Evolutionary conservation across 2,113 vertebrate species (phyloP).

Genomic region (Sarotherodon lohbergeri): DNA sequence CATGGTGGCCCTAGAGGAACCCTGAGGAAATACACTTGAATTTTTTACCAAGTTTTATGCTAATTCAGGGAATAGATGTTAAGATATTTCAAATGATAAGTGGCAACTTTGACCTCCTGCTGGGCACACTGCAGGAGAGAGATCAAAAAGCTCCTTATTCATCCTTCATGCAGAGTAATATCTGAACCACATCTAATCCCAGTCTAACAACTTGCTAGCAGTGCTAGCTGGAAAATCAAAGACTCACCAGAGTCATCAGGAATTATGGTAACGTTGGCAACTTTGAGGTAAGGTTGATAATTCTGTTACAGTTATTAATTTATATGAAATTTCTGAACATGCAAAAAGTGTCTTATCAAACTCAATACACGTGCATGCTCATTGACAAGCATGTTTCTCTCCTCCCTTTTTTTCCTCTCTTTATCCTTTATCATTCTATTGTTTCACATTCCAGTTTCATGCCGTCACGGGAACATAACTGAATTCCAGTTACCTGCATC

Average conservation of each 20-base stretch:
- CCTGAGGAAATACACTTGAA: background rate
- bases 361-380: background rate
- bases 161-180: background rate
- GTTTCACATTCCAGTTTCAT: slow-evolving; percentile 13
- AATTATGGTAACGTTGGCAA: background rate
- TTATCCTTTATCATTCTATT: background rate
- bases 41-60: background rate
- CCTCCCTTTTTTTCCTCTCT: rapidly evolving
- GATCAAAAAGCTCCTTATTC: background rate
- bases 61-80: background rate
- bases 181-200: background rate
- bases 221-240: background rate
- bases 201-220: background rate
- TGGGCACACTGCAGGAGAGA: background rate
- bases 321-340: background rate
- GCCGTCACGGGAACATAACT: background rate
- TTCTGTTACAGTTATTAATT: background rate
- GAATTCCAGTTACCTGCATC: slow-evolving; percentile 43
- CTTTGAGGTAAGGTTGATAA: background rate
- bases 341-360: background rate
- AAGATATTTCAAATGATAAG: background rate
- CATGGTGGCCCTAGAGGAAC: background rate
- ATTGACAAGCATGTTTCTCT: background rate
- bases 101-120: background rate
- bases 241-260: background rate